Evolutionary conservation across 2,888 invertebrate species (phyloP).

Genomic region (Tipula vernalis): DNA sequence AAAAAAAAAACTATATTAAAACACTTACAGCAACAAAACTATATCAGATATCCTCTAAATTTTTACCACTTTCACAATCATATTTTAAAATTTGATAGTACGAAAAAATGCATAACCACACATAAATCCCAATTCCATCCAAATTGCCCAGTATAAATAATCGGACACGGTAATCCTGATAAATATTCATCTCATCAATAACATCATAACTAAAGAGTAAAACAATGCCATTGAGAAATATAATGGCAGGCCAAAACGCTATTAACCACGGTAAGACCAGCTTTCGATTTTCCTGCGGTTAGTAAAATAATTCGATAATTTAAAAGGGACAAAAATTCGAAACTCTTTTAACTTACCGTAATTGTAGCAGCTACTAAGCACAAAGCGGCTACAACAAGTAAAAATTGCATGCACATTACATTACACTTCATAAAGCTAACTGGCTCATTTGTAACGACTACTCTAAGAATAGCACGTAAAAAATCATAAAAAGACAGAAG

Average conservation of each 20-base stretch:
- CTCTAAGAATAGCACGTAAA: not conserved
- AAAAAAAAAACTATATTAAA: too few species aligned
- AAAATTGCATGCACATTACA: not conserved
- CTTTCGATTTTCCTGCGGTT: not conserved
- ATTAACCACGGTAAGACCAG: not conserved
- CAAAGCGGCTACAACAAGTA: not conserved
- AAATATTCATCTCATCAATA: not conserved
- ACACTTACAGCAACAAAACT: too few species aligned
- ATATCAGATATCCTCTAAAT: too few species aligned
- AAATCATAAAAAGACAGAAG: not conserved
- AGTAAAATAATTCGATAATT: not conserved
- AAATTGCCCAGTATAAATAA: not conserved
- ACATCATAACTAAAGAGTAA: not conserved
- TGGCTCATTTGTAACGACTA: not conserved
- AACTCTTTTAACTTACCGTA: not conserved
- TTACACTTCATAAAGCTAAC: not conserved
- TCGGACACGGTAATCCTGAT: not conserved
- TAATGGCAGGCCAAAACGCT: not conserved
- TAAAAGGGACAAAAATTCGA: not conserved
- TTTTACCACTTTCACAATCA: not conserved
- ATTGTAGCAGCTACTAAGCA: not conserved
- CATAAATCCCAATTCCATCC: not conserved
- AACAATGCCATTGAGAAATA: not conserved
- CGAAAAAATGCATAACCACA: not conserved
- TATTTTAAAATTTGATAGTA: not conserved